Evolutionary conservation across 2,113 vertebrate genomes (phyloP), one percentile per base, ranked within the genome.

Genomic region (Pseudopipra pipra): DNA sequence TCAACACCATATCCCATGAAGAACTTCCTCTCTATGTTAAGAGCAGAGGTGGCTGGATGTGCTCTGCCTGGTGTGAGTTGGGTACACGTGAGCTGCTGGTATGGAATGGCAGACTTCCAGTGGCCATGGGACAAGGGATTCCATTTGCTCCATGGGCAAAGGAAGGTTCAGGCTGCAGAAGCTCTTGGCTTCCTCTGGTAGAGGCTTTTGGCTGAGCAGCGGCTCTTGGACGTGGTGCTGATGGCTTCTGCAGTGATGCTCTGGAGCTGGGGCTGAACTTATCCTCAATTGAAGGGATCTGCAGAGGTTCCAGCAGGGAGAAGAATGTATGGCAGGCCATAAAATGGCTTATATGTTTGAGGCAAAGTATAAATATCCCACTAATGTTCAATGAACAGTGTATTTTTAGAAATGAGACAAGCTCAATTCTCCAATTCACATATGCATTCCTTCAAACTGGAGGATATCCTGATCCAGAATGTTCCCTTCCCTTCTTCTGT

Each of bases 141-240:
- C 11, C 16, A 62, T 47, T 63, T 68, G 59, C 66, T 83, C 71
- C 46, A 22, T 75, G 74, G 13, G 5, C 55, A 27, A 66, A 84
- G 85, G 87, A 89, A 75, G 68, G 51, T 41, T 71, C 10, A 75
- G 89, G 79, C 75, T 94, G 85, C 75, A 96, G 92, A 80, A 96
- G 75, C 90, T 92, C 94, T 90, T 95, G 83, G 83, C 76, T 92
- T 95, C 79, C 51, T 94, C 85, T 90, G 1, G 11, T 13, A 91
- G 83, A 92, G 72, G 92, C 72, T 94, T 87, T 70, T 91, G 87
- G 72, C 90, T 94, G 75, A 49, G 28, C 78, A 80, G 90, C 1
- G 16, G 66, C 74, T 83, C 89, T 80, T 56, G 58, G 74, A 83
- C 3, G 3, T 70, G 11, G 39, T 66, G 63, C 91, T 96, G 82